Base-by-base conservation (phyloP, 2,888 invertebrate species). In the Agrochola circellaris region DNA sequence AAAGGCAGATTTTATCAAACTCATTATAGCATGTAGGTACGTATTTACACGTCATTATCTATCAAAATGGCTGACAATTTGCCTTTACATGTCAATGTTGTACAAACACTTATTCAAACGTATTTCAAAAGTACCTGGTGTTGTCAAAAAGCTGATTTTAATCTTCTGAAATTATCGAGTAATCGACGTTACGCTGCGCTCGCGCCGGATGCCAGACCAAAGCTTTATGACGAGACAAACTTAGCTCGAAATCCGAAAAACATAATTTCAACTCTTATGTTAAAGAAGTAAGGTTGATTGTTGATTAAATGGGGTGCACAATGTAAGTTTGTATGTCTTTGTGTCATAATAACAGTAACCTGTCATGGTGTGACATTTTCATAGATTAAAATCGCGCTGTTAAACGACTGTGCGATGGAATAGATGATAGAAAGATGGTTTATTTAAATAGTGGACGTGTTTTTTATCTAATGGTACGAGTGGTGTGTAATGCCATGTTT, bases 111-210 rank as follows among this genome's bases (percentile, higher is more conserved):
- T 86, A 83, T 85, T 78, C 77, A 88, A 88, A 87, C 83, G 80
- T 90, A 91, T 91, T 93, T 91, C 87, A 87, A 93, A 94, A 92
- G 90, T 92, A 84, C 86, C 73, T 77, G 92, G 92, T 90, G 94
- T 94, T 95, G 95, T 95, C 95, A 95, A 96, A 96, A 88, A 95
- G 91, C 89, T 86, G 94, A 95, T 95, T 91, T 88, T 92, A 93
- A 96, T 96, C 96, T 93, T 86, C 85, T 91, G 87, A 95, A 96
- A 96, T 96, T 96, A 96, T 96, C 96, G 93, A 95, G 93, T 96
- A 96, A 96, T 96, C 96, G 95, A 92, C 94, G 95, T 93, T 92
- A 94, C 93, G 94, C 92, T 95, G 96, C 96, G 95, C 95, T 89
- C 92, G 92, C 95, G 95, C 94, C 95, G 95, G 95, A 95, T 95